Evolutionary conservation across 53 echinoderm and acorn worm genomes (phyloP).

Genomic region (Henricia sp.): DNA sequence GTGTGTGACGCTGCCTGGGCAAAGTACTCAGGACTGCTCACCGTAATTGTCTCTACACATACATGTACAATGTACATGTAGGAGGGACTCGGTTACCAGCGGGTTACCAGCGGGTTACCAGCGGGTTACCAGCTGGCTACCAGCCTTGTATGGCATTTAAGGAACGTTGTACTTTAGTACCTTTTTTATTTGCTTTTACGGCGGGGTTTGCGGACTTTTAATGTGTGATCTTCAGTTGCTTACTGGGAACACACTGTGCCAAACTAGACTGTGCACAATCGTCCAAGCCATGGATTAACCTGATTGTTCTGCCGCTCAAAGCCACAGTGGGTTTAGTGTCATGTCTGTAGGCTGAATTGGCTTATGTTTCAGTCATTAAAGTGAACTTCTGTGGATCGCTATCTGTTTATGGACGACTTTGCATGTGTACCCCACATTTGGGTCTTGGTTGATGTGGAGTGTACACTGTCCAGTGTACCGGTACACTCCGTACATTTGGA

Average conservation of each 20-base stretch:
- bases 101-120: too few species aligned
- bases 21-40: too few species aligned
- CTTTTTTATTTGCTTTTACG: constrained; percentile 6
- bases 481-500: too few species aligned
- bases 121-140: too few species aligned
- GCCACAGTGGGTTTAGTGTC: not conserved
- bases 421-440: too few species aligned
- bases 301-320: not conserved
- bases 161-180: constrained; percentile 6
- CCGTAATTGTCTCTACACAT: constrained; percentile 3
- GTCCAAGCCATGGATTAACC: not conserved
- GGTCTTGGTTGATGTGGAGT: too few species aligned
- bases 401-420: not conserved
- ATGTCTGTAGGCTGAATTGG: not conserved
- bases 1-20: not conserved
- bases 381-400: not conserved
- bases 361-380: not conserved
- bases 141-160: constrained; percentile 11
- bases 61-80: too few species aligned
- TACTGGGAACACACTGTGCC: not conserved
- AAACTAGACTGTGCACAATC: not conserved
- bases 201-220: not conserved
- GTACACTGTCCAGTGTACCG: too few species aligned
- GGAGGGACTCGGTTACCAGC: too few species aligned
- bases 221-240: not conserved